A percentile compares a stretch with the other conserved stretches of the same genome.
Conservation (phyloP, 2,888 invertebrate genomes). For the Meteorus colon region DNA sequence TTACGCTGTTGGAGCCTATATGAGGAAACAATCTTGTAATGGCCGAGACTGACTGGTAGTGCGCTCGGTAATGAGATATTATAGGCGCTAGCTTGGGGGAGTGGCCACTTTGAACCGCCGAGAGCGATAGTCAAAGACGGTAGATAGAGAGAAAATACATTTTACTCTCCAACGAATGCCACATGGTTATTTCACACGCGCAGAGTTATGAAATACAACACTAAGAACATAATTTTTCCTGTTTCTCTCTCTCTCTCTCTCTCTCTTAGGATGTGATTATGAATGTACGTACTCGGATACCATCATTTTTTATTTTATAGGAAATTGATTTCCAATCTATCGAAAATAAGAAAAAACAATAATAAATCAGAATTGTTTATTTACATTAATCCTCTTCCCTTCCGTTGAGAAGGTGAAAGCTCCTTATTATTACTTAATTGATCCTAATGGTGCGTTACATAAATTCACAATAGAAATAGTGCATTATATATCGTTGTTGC, state of each 20-base stretch:
- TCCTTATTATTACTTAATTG: not conserved
- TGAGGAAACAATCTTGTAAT: slow-evolving; percentile 73
- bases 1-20: slow-evolving; percentile 63
- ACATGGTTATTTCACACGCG: slow-evolving; percentile 18
- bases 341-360: not conserved
- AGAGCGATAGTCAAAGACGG: slow-evolving; percentile 42
- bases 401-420: too few species aligned
- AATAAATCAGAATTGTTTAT: not conserved
- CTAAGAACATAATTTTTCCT: slow-evolving; percentile 67
- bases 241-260: slow-evolving; percentile 56
- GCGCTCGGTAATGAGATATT: slow-evolving; percentile 72
- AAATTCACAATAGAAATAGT: not conserved
- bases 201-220: slow-evolving; percentile 61
- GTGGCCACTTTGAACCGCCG: slow-evolving; percentile 64
- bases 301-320: not conserved
- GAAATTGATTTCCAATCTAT: not conserved
- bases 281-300: slow-evolving; percentile 45
- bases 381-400: too few species aligned
- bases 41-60: slow-evolving; percentile 70
- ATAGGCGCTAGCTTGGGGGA: slow-evolving; percentile 69
- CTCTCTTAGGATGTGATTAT: slow-evolving; percentile 71
- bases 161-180: slow-evolving; percentile 3
- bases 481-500: not conserved
- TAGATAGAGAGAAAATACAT: slow-evolving; percentile 16
- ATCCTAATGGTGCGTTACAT: not conserved